Percentiles rank a stretch among this genome's conserved stretches.
These are phyloP conservation scores for Teleiodes luculella DNA, from an alignment of 2,888 invertebrate species.

Conservation along the genomic window DNA sequence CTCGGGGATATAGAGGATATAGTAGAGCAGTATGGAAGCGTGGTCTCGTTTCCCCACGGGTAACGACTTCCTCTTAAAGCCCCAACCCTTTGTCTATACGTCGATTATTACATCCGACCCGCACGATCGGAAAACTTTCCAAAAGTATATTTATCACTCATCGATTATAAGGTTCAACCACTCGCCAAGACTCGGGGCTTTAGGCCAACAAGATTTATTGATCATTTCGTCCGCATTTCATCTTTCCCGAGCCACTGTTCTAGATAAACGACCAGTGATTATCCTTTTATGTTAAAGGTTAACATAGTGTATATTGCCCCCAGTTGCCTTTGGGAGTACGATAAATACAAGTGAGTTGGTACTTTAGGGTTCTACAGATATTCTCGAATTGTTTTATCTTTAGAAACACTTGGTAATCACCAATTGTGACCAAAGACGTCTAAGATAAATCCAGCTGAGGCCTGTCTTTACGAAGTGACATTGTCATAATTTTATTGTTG, in stretches of 20 bases:
- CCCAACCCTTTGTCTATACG: slow-evolving; percentile 13
- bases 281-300: slow-evolving; percentile 11
- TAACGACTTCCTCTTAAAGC: slow-evolving; percentile 18
- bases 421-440: background rate
- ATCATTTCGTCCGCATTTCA: slow-evolving; percentile 4
- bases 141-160: slow-evolving; percentile 15
- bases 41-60: slow-evolving; percentile 24
- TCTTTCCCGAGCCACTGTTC: background rate
- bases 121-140: slow-evolving; percentile 9
- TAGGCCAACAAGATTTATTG: slow-evolving; percentile 19
- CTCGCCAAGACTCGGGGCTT: slow-evolving; percentile 8
- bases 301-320: background rate
- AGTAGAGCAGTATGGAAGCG: no score
- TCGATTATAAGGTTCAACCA: slow-evolving; percentile 19
- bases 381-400: background rate
- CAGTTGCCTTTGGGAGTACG: background rate
- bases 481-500: no score
- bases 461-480: background rate
- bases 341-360: no score
- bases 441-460: background rate
- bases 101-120: slow-evolving; percentile 16
- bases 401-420: background rate
- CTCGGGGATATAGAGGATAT: slow-evolving; percentile 19
- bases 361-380: background rate
- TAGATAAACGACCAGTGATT: slow-evolving; percentile 3